Evolutionary conservation across 1,140 invertebrate species (phyloP).

Genomic region (Periplaneta americana): DNA sequence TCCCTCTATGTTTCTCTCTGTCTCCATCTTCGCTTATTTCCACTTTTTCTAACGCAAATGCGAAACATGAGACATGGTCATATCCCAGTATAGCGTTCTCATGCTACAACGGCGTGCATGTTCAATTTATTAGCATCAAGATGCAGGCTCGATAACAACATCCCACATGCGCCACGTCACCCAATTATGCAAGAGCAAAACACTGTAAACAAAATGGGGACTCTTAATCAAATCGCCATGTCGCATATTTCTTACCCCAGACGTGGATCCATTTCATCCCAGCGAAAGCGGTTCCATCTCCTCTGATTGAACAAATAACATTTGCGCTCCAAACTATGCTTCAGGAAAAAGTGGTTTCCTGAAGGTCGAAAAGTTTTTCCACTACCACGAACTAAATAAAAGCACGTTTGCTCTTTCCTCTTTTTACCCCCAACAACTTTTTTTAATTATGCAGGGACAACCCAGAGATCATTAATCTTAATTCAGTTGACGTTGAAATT

Average conservation of each 20-base stretch:
- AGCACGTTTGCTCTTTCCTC: neutral
- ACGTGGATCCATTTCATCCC: neutral
- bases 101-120: too few relatives aligned
- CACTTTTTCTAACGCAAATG: too few relatives aligned
- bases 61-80: too few relatives aligned
- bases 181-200: neutral
- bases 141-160: too few relatives aligned
- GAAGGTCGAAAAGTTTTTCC: neutral
- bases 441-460: constrained; percentile 7
- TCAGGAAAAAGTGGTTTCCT: neutral
- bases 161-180: too few relatives aligned
- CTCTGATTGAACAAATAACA: neutral
- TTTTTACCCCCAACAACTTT: neutral
- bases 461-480: constrained; percentile 6
- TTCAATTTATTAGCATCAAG: too few relatives aligned
- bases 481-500: constrained; percentile 8
- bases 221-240: too few relatives aligned
- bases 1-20: too few relatives aligned
- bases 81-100: too few relatives aligned
- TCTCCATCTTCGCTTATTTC: too few relatives aligned
- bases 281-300: neutral
- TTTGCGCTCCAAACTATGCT: neutral
- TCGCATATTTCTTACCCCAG: neutral
- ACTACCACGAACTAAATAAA: neutral
- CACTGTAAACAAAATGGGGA: neutral